Percentiles rank a stretch among this genome's conserved stretches.
phyloP scores from a whole-genome alignment of 2,113 vertebrate genomes.

The Lichenostomus cassidix region DNA sequence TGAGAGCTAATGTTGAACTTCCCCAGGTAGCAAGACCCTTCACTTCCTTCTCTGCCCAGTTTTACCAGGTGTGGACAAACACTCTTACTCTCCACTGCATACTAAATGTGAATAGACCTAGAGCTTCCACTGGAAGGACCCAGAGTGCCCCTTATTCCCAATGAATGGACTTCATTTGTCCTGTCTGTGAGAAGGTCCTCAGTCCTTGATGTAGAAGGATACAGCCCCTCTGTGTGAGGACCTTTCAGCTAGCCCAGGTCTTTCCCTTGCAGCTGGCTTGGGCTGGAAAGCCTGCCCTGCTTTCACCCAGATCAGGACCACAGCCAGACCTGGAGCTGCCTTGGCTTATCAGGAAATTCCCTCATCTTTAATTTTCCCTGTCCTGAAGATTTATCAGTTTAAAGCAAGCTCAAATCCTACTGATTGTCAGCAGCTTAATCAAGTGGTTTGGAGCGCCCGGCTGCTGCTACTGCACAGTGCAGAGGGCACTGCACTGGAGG shows the following conservation, averaged over 20 bases:
- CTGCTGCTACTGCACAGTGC: background rate
- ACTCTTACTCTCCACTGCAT: background rate
- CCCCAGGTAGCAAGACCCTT: background rate
- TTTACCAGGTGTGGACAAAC: background rate
- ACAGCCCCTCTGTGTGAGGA: accelerated
- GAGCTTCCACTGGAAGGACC: background rate
- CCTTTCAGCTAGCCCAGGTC: background rate
- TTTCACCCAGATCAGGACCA: background rate
- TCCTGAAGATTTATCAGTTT: conserved; percentile 39
- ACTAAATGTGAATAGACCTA: background rate
- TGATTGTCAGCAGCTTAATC: conserved; percentile 10
- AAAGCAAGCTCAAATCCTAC: conserved; percentile 51
- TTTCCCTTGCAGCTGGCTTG: background rate
- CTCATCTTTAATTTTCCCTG: conserved; percentile 57
- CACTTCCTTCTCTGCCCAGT: background rate
- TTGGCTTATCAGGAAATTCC: conserved; percentile 45
- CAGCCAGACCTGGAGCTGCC: background rate
- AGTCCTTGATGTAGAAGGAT: background rate
- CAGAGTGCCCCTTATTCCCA: background rate
- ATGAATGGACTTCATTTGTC: background rate
- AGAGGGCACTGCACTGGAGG: background rate
- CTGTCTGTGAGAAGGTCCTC: background rate
- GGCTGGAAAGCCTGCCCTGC: background rate
- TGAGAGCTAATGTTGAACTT: background rate
- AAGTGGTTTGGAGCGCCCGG: background rate